phyloP scores from a whole-genome alignment of 2,888 invertebrate species.

The Vesta saturnalis region DNA sequence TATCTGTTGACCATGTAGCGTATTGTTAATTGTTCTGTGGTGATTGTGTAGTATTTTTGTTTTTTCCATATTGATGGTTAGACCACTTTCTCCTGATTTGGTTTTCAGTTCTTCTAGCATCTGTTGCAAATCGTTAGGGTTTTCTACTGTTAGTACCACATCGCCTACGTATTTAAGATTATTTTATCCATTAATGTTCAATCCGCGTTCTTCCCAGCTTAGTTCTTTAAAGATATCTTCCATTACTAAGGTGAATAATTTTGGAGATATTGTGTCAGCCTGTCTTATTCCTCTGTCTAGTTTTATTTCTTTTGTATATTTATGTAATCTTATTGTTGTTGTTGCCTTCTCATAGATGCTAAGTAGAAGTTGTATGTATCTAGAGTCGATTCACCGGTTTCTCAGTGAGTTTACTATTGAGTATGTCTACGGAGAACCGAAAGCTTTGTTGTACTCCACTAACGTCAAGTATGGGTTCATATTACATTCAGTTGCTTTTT shows the following conservation, averaged over 20 bases:
- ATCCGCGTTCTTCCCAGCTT: too few species aligned
- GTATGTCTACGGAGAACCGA: not conserved
- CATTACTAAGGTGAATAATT: too few species aligned
- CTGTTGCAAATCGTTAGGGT: not conserved
- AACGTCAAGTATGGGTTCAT: not conserved
- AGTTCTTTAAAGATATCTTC: too few species aligned
- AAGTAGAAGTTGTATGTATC: not conserved
- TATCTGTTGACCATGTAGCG: too few species aligned
- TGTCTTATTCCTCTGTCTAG: too few species aligned
- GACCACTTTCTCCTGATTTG: not conserved
- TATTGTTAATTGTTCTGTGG: too few species aligned
- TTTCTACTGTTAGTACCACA: not conserved
- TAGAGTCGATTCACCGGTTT: not conserved
- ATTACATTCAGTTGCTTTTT: not conserved
- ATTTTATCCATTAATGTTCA: not conserved
- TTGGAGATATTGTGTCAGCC: too few species aligned
- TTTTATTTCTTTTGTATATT: too few species aligned
- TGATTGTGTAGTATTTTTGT: too few species aligned
- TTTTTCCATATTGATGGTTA: not conserved
- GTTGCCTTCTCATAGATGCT: too few species aligned
- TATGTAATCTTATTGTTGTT: too few species aligned
- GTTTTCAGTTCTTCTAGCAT: not conserved
- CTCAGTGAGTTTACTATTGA: not conserved
- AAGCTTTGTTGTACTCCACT: not conserved
- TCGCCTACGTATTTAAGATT: not conserved